Base-by-base conservation (phyloP, 35 echinoderm and acorn worm genomes). In the Lytechinus variegatus region DNA sequence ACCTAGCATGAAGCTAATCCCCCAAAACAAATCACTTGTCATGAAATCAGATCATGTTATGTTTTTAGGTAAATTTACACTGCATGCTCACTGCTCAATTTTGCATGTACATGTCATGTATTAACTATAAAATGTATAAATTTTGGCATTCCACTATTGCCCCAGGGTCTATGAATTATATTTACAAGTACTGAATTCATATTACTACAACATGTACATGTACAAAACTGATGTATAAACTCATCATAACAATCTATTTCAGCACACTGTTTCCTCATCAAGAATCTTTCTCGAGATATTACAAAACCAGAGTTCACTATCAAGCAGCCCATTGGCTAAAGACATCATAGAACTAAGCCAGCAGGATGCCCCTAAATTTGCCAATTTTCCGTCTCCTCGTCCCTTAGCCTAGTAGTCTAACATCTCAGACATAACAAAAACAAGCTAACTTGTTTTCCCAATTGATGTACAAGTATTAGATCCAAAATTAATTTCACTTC, bases 291-390 rank as follows among this genome's bases (percentile, higher is more conserved):
- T 79, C 66, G n/a, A 79, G 66, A 79, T 24, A 79, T 79, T 79
- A 79, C 66, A 79, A 14, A 79, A 24, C 66, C 66, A 4, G n/a
- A 79, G 66, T 79, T 79, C 66, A 24, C 19, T 79, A 79, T 79
- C 66, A n/a, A 79, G 8, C 33, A 79, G 19, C 6, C 66, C 66
- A 79, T 79, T 24, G 66, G 19, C 66, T 79, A 79, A 79, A 5
- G 66, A 79, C 66, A 79, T 79, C 66, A 79, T 19, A 79, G 66
- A 3, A 79, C 16, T 79, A 79, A 79, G 66, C 66, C 66, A 90
- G 88, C 88, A 90, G 88, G 88, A 90, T 90, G 88, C 88, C 52
- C 29, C 28, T 90, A 44, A 90, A 54, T 90, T 90, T 90, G 29
- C 27, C 16, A 44, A 90, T 90, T 90, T 90, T 54, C 88, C 88